Evolutionary conservation across 2,888 invertebrate genomes (phyloP).

Genomic region (Nomada hirtipes): DNA sequence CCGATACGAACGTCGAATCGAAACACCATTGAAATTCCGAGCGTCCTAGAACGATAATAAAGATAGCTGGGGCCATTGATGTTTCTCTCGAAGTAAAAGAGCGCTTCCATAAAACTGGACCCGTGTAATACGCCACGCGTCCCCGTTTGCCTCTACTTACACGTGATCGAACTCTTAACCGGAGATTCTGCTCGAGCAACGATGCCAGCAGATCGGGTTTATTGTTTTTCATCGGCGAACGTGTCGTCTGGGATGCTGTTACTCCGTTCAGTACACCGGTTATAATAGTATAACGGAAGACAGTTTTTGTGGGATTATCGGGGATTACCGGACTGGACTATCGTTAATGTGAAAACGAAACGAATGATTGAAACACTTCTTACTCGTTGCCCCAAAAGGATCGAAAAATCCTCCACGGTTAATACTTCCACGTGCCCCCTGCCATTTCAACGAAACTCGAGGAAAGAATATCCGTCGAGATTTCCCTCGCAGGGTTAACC

Average conservation of each 20-base stretch:
- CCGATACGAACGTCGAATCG: constrained; percentile 3
- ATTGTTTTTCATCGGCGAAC: constrained; percentile 5
- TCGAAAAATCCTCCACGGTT: no score
- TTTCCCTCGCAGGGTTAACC: neutral
- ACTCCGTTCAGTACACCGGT: neutral
- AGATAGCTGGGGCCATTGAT: constrained; percentile 14
- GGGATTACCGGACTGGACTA: no score
- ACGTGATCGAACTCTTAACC: constrained; percentile 41
- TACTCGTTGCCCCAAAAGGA: no score
- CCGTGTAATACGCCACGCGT: constrained; percentile 17
- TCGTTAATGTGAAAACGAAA: no score
- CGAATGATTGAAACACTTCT: no score
- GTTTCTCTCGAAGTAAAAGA: constrained; percentile 8
- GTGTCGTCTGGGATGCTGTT: neutral
- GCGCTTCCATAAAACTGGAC: constrained; percentile 23
- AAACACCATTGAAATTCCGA: constrained; percentile 9
- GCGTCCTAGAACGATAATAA: constrained; percentile 24
- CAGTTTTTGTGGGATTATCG: neutral
- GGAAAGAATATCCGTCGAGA: neutral
- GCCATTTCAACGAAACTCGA: neutral
- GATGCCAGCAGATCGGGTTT: neutral
- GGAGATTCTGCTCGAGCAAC: neutral
- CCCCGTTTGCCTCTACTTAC: constrained; percentile 15
- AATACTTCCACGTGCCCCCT: neutral
- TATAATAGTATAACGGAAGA: neutral